Percentiles rank a stretch among this genome's conserved stretches.
These are phyloP conservation scores for Leptinotarsa texana DNA, from an alignment of 1,140 invertebrate species.

Conservation along the genomic window DNA sequence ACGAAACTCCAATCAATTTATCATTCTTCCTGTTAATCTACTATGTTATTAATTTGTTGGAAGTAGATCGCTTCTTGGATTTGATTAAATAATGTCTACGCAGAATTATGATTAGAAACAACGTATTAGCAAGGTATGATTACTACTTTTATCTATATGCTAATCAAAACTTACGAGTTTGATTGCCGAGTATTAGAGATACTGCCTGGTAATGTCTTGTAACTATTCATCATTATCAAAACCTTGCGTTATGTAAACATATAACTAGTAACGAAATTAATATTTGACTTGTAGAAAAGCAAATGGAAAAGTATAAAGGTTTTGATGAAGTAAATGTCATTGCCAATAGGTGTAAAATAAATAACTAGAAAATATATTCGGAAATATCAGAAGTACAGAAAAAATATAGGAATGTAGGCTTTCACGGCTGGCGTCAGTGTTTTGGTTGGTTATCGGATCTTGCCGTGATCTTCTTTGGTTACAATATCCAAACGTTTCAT, in stretches of 20 bases:
- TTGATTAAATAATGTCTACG: neutral
- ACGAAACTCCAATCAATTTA: neutral
- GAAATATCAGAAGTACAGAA: too few relatives aligned
- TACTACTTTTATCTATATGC: neutral
- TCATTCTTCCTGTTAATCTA: neutral
- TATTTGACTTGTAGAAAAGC: too few relatives aligned
- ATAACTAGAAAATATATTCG: too few relatives aligned
- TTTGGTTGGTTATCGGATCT: too few relatives aligned
- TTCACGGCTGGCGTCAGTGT: too few relatives aligned
- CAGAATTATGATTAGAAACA: neutral
- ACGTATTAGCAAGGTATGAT: neutral
- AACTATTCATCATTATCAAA: neutral
- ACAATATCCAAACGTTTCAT: too few relatives aligned
- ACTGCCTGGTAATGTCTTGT: neutral
- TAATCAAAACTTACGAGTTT: constrained; percentile 1
- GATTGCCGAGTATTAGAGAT: neutral
- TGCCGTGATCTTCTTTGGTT: too few relatives aligned
- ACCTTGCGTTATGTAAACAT: neutral
- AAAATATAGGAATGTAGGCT: too few relatives aligned
- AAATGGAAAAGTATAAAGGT: too few relatives aligned
- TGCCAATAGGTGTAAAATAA: too few relatives aligned
- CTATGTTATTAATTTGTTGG: neutral
- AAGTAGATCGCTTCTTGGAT: neutral
- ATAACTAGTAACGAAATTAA: too few relatives aligned
- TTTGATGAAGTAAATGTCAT: too few relatives aligned